Percentiles rank a stretch among this genome's conserved stretches.
Conservation (phyloP, 2,888 invertebrate species). For the Glaucopsyche alexis region DNA sequence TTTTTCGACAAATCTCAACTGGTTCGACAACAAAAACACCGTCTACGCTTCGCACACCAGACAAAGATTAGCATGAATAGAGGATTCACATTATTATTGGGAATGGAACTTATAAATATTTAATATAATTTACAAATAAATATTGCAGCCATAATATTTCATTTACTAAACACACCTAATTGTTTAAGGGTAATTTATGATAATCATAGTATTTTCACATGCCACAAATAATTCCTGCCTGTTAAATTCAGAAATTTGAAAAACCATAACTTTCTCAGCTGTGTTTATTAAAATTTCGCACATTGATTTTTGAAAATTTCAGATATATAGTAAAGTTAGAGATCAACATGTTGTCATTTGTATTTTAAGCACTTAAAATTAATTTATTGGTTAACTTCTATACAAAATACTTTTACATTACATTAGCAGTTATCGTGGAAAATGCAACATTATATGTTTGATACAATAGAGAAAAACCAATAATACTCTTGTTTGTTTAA, state of each 20-base stretch:
- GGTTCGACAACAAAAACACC: background rate
- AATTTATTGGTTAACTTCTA: slow-evolving; percentile 35
- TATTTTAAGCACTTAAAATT: slow-evolving; percentile 35
- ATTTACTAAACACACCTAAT: background rate
- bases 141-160: background rate
- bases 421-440: slow-evolving; percentile 6
- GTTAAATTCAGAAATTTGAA: background rate
- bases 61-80: background rate
- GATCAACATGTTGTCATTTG: slow-evolving; percentile 13
- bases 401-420: slow-evolving; percentile 29
- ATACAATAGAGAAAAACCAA: background rate
- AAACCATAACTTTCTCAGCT: no score
- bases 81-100: background rate
- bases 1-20: background rate
- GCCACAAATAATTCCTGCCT: background rate
- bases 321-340: background rate
- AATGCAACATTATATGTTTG: background rate
- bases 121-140: slow-evolving; percentile 6
- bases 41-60: background rate
- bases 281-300: background rate
- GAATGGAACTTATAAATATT: background rate
- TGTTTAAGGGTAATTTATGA: background rate
- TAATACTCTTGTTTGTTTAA: background rate
- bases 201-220: background rate
- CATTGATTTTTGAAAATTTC: background rate